Evolutionary conservation across 1,140 invertebrate species (phyloP), one percentile per base, ranked within the genome.

Genomic region (Anastrepha ludens): DNA sequence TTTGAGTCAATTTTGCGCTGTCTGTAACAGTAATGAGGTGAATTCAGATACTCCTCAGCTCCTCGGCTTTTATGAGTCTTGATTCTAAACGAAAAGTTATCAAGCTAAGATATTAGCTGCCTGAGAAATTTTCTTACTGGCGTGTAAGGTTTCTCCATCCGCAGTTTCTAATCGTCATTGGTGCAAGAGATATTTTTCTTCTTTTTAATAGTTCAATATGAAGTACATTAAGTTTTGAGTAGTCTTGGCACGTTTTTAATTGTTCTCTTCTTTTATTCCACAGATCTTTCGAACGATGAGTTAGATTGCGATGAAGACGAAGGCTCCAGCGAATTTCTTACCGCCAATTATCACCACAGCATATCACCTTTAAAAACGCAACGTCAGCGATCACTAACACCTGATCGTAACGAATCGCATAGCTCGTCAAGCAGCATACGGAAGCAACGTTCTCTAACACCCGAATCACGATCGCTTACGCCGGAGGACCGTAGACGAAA

Each of bases 261-360:
- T 15, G 1, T 2, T 55, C 13, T 55, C 9, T 20, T 29, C n/a
- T 13, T 20, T 81, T 58, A 17, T 58, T 55, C 3, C 9, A 58
- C 78, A 93, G 93, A 93, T 90, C 91, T 93, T 7, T 93, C 93
- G 9, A 93, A 93, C 20, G 93, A 93, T 55, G 92, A 93, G 60
- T 86, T 93, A 29, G 93, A 93, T 87, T 92, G 91, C 86, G 93
- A 93, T 70, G 92, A 89, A 47, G 88, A 89, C 44, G 87, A 87
- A n/a, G 88, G 91, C 13, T 88, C 90, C 5, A 91, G 87, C 15
- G 92, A 93, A 86, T 93, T 93, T 47, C 89, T 93, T 2, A 88
- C 90, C 17, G 89, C 87, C 15, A 93, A 88, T 15, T 92, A 92
- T 86, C 91, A 93, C 67, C 91, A 90, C 47, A 81, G 89, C 85